Evolutionary conservation across 2,797 vertebrate genomes (phyloP).

Genomic region (Manis pentadactyla): DNA sequence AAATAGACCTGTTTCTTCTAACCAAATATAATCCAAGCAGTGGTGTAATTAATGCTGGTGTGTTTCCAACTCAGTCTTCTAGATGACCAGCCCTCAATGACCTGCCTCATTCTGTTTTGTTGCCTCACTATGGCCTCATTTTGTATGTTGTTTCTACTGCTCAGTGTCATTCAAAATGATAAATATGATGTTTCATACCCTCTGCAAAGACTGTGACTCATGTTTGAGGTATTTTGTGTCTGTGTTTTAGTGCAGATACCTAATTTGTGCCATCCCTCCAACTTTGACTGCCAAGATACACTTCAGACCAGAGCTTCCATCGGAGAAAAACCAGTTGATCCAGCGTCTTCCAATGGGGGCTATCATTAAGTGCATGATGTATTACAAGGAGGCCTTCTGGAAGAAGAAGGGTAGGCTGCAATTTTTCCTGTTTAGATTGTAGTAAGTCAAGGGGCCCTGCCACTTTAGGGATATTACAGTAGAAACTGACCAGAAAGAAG

Average conservation of each 20-base stretch:
- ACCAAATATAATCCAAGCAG: conserved; percentile 73
- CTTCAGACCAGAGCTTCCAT: conserved; percentile 88
- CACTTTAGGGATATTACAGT: neutral
- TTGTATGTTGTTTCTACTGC: neutral
- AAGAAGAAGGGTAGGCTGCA: conserved; percentile 86
- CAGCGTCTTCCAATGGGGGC: conserved; percentile 91
- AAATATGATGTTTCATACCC: neutral
- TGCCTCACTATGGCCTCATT: conserved; percentile 35
- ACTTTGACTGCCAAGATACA: conserved; percentile 89
- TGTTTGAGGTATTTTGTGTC: conserved; percentile 58
- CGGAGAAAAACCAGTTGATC: conserved; percentile 90
- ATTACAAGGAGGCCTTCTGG: conserved; percentile 91
- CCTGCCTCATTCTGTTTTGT: conserved; percentile 41
- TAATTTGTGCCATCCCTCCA: conserved; percentile 90
- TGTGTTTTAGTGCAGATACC: conserved; percentile 86
- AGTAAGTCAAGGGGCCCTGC: neutral
- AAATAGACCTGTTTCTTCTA: conserved; percentile 76
- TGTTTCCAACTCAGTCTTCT: conserved; percentile 53
- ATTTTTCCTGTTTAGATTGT: conserved; percentile 29
- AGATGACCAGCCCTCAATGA: conserved; percentile 61
- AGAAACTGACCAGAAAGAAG: neutral
- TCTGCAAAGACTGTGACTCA: conserved; percentile 44
- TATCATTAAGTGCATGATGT: conserved; percentile 92
- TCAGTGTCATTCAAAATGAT: conserved; percentile 59
- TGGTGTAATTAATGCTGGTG: conserved; percentile 66